Percentiles rank a stretch among this genome's conserved stretches.
Conservation (phyloP, 2,888 invertebrate species). For the Cryptophagus acutangulus region DNA sequence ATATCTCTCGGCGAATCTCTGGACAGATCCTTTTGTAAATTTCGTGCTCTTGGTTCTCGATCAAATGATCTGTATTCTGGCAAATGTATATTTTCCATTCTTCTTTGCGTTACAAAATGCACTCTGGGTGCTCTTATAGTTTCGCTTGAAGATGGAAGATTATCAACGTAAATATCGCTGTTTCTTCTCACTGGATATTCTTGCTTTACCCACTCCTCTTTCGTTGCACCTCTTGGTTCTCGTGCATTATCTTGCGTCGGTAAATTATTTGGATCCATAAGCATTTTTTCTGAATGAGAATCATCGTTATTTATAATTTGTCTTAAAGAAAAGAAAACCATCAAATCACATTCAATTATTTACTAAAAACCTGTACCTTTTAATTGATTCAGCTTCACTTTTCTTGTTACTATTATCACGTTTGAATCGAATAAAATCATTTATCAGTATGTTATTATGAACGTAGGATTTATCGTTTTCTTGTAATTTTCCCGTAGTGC, state of each 20-base stretch:
- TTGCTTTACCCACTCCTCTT: conserved; percentile 60
- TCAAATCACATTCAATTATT: neutral
- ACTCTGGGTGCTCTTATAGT: conserved; percentile 60
- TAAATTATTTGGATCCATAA: too few species aligned
- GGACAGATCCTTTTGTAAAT: conserved; percentile 20
- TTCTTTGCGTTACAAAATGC: conserved; percentile 59
- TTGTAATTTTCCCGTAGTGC: conserved; percentile 4
- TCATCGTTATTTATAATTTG: neutral
- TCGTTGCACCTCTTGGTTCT: conserved; percentile 51
- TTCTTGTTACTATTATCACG: conserved; percentile 21
- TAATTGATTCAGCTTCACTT: neutral
- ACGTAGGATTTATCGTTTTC: neutral
- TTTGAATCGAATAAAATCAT: conserved; percentile 43
- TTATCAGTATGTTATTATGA: conserved; percentile 28
- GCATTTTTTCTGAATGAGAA: conserved; percentile 28
- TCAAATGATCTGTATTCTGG: conserved; percentile 26
- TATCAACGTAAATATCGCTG: conserved; percentile 46
- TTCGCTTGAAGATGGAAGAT: conserved; percentile 55
- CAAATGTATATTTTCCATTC: conserved; percentile 39
- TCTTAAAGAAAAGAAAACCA: conserved; percentile 1
- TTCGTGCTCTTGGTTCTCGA: conserved; percentile 30
- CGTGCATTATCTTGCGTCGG: conserved; percentile 8
- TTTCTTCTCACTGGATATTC: conserved; percentile 49
- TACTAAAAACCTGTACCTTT: neutral
- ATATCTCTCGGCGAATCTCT: conserved; percentile 23